Evolutionary conservation across 2,888 invertebrate species (phyloP), one percentile per base, ranked within the genome.

Genomic region (Heteromurus nitidus): DNA sequence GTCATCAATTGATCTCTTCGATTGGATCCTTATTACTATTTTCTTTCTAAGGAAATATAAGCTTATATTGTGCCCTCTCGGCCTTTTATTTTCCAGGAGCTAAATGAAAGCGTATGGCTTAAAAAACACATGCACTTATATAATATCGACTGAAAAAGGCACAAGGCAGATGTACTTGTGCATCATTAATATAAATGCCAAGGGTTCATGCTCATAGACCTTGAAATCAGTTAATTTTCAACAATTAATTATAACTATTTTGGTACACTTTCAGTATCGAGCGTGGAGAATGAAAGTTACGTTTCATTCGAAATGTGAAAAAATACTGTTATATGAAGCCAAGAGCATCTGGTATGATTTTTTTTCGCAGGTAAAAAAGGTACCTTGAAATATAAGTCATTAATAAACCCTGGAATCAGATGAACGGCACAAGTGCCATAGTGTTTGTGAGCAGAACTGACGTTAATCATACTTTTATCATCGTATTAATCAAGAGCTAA

Each of bases 381-480:
- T 31, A 55, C 22, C 58, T 70, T 70, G 36, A 70, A 58, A 70
- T 5, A n/a, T n/a, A n/a, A 44, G 62, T 72, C 72, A 72, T 72
- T 72, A 72, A 72, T 72, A 72, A 72, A 72, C 9, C 47, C 47
- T 26, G 53, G 31, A 65, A 74, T 74, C 74, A 74, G 64, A 64
- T 30, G 30, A 18, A 20, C 31, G 36, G 75, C 55, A 67, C 75
- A 75, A 75, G 75, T 75, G 75, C 67, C n/a, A n/a, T n/a, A 67
- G 67, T 74, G 58, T 75, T 65, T 58, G 47, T 75, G 50, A 58
- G 67, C 31, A 20, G n/a, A n/a, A 26, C 50, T 67, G 67, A 67
- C 75, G 67, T 75, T 75, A 67, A 75, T 75, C 75, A 67, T 75
- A 58, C 75, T 58, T 74, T 55, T 75, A 75, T 75, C 75, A 67